These are phyloP conservation scores for Platorchestia sp. DNA, from an alignment of 1,140 invertebrate genomes.

Conservation along the genomic window DNA sequence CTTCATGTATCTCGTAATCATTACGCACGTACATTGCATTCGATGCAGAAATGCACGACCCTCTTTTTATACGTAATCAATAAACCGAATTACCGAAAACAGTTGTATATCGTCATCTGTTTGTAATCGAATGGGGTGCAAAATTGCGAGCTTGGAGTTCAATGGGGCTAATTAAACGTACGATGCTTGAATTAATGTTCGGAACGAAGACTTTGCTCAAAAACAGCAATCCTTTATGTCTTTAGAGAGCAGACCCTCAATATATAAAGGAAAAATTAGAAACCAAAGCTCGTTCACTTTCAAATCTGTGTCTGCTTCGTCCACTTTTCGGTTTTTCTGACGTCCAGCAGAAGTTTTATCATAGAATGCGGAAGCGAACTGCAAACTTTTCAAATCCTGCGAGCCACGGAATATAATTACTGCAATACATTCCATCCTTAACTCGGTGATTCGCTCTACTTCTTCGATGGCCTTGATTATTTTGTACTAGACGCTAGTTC, in stretches of 20 bases:
- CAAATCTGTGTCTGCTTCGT: neutral
- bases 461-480: neutral
- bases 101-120: too few species aligned
- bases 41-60: too few species aligned
- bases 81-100: too few species aligned
- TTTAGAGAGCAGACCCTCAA: neutral
- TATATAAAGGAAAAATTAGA: neutral
- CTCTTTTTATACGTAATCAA: too few species aligned
- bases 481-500: neutral
- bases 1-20: too few species aligned
- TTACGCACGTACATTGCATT: too few species aligned
- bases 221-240: neutral
- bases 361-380: neutral
- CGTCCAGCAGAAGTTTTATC: neutral
- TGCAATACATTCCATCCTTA: neutral
- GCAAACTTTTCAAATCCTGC: neutral
- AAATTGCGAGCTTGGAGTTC: too few species aligned
- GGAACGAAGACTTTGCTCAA: neutral
- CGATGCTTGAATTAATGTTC: neutral
- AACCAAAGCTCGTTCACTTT: neutral
- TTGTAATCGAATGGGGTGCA: too few species aligned
- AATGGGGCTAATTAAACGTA: too few species aligned
- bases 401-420: neutral
- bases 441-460: neutral
- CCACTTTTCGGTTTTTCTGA: neutral